Evolutionary conservation across 2,888 invertebrate genomes (phyloP).

Genomic region (Frankliniella intonsa): DNA sequence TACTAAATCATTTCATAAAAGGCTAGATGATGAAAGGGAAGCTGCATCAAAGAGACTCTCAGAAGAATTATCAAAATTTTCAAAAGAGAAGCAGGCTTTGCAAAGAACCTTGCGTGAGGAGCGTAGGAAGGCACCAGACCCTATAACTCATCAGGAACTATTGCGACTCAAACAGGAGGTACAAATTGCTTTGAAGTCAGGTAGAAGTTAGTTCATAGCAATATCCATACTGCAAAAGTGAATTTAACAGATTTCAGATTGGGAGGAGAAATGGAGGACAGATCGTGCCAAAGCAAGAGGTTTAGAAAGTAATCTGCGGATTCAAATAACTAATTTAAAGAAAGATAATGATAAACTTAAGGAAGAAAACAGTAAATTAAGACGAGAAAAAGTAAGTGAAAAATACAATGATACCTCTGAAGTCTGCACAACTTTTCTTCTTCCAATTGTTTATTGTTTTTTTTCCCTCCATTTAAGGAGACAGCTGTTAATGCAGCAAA

Average conservation of each 20-base stretch:
- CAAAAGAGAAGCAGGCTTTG: neutral
- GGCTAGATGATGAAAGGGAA: constrained; percentile 5
- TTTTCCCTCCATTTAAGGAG: neutral
- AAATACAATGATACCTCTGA: too few relatives aligned
- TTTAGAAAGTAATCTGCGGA: neutral
- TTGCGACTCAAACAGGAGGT: neutral
- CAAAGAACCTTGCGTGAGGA: neutral
- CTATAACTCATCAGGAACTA: neutral
- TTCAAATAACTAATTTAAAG: neutral
- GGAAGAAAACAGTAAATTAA: neutral
- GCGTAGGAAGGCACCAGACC: neutral
- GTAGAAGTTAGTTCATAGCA: neutral
- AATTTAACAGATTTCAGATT: neutral
- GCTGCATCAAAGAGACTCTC: neutral
- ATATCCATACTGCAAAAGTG: neutral
- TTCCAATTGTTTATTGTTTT: neutral
- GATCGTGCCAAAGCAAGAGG: constrained; percentile 9
- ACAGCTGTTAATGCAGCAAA: neutral
- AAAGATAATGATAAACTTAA: neutral
- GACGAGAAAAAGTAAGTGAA: constrained; percentile 3
- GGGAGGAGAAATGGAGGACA: constrained; percentile 6
- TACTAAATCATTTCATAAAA: neutral
- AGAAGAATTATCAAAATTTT: neutral
- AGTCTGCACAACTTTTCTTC: neutral
- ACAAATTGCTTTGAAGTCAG: neutral